A percentile compares a stretch with the other conserved stretches of the same genome.
These are phyloP conservation scores for Myodes glareolus DNA, from an alignment of 2,113 vertebrate genomes.

Conservation along the genomic window DNA sequence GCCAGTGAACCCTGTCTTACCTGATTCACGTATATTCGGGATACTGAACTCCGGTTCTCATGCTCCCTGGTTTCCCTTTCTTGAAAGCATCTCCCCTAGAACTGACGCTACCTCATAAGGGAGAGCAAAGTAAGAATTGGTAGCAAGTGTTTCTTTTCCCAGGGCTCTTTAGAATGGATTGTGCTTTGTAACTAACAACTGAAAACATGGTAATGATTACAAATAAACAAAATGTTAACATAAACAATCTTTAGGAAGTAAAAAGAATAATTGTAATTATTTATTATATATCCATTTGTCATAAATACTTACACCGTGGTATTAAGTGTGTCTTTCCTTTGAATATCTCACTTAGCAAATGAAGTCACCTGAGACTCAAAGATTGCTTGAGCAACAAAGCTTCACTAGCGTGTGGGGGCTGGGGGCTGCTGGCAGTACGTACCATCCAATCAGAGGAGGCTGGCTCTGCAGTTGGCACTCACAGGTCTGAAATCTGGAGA, in stretches of 20 bases:
- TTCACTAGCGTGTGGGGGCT: neutral
- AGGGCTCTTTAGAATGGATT: neutral
- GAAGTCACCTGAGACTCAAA: neutral
- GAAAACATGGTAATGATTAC: neutral
- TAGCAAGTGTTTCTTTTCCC: neutral
- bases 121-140: neutral
- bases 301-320: neutral
- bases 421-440: neutral
- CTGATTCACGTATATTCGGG: neutral
- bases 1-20: neutral
- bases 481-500: neutral
- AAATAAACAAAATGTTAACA: conserved; percentile 1
- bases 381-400: neutral
- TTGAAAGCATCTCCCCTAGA: neutral
- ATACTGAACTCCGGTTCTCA: neutral
- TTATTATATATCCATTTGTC: neutral
- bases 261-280: neutral
- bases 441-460: neutral
- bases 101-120: neutral
- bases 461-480: neutral
- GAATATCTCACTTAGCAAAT: neutral
- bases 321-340: neutral
- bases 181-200: neutral
- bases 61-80: neutral
- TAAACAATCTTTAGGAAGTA: neutral